Evolutionary conservation across 2,113 vertebrate species (phyloP).

Genomic region (Seriola dumerili): DNA sequence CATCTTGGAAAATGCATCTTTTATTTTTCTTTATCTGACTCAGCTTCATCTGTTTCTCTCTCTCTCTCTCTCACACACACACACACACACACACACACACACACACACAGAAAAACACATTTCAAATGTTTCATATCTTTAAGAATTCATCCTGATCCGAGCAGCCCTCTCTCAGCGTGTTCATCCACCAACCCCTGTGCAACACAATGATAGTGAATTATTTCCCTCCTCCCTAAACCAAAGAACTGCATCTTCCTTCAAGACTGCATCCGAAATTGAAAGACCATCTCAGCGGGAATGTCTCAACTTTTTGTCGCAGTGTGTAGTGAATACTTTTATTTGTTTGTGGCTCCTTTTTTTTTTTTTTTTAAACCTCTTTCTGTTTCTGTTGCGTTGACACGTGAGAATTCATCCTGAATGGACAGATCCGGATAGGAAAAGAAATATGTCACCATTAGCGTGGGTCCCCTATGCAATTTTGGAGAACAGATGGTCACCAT

Average conservation of each 20-base stretch:
- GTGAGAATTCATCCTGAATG: neutral
- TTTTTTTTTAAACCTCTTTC: too few species aligned
- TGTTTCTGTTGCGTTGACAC: neutral
- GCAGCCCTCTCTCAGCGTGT: neutral
- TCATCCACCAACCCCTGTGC: neutral
- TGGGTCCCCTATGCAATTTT: neutral
- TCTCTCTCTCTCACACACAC: neutral
- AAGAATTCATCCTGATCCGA: conserved; percentile 22
- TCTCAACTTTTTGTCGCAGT: neutral
- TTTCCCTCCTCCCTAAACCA: neutral
- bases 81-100: neutral
- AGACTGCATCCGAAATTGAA: neutral
- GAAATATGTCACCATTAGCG: conserved; percentile 6
- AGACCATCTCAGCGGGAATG: neutral
- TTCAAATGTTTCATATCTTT: conserved; percentile 6
- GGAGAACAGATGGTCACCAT: neutral
- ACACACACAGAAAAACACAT: conserved; percentile 12
- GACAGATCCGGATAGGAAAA: neutral
- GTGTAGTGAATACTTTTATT: neutral
- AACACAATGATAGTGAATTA: conserved; percentile 13
- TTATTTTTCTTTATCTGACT: neutral
- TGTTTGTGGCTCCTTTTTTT: neutral
- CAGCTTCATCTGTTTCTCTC: too few species aligned
- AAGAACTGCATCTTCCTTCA: conserved; percentile 8
- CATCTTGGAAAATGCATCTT: neutral